Conservation (phyloP, 2,113 vertebrate genomes). For the Dolichallabes microphthalmus region DNA sequence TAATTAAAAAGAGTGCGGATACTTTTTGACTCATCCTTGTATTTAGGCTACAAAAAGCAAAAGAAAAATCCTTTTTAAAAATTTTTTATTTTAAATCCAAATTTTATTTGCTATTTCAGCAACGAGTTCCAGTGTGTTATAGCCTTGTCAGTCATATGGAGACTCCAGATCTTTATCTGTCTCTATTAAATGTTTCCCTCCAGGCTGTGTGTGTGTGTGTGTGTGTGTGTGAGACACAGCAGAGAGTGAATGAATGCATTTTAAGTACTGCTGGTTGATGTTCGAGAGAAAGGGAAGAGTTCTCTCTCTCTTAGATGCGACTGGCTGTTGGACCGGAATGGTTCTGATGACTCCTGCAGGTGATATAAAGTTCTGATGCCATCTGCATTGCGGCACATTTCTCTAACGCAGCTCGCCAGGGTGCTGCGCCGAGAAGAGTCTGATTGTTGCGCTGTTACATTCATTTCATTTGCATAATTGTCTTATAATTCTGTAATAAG, state of each 20-base stretch:
- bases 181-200: slow-evolving; percentile 22
- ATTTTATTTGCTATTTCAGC: background rate
- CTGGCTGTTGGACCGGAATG: background rate
- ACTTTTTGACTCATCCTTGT: background rate
- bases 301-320: background rate
- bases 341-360: slow-evolving; percentile 31
- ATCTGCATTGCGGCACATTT: slow-evolving; percentile 35
- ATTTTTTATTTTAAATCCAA: background rate
- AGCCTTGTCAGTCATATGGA: slow-evolving; percentile 23
- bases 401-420: slow-evolving; percentile 5
- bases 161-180: slow-evolving; percentile 29
- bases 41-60: background rate
- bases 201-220: background rate
- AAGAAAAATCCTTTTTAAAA: background rate
- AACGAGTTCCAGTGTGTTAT: background rate
- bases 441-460: background rate
- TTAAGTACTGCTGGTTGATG: background rate
- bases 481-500: background rate
- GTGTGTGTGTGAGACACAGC: slow-evolving; percentile 4
- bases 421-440: background rate
- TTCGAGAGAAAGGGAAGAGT: background rate
- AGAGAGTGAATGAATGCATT: slow-evolving; percentile 10
- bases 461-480: slow-evolving; percentile 12
- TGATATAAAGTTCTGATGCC: slow-evolving; percentile 27
- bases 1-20: too few relatives aligned